Evolutionary conservation across 2,113 vertebrate genomes (phyloP), one percentile per base, ranked within the genome.

Genomic region (Phyllostomus discolor): DNA sequence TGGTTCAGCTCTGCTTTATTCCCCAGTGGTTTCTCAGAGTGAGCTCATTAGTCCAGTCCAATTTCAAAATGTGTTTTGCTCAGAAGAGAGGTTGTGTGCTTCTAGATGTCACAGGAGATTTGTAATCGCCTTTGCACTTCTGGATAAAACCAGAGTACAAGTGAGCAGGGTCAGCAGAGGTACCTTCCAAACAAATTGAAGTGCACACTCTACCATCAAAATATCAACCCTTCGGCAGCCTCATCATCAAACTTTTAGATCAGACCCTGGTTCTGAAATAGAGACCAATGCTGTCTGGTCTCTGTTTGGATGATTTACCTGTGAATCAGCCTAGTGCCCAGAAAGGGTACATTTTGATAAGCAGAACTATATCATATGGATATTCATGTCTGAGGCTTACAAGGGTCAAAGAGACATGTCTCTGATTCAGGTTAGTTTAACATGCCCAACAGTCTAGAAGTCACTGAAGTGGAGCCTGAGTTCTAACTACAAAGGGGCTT

Each of bases 1-100:
- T 88, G 81, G 83, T 66, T 96, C 50, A 82, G 78, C 62, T 86
- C 52, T 14, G 20, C 33, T 87, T 94, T 41, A 84, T 91, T 95
- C 59, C 66, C 46, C 20, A 20, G 50, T 5, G 14, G 79, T 22
- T 80, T 46, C 31, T 84, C 33, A 80, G 28, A 48, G 14, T n/a
- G 41, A 89, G 35, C 48, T 76, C 43, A 57, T 50, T 46, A 7
- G 14, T 70, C 54, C 31, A n/a, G 64, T 20, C 70, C 86, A 24
- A 7, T 4, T 79, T 64, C 50, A 54, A 69, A 66, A 33, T 1
- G 7, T 7, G 8, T 35, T 75, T 91, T 24, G 2, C 79, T 91
- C 43, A 10, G 41, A 85, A 96, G 66, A 66, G 4, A 15, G 10
- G 8, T 57, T 46, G 81, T 79, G 9, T 15, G 66, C 59, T 75